A percentile compares a stretch with the other conserved stretches of the same genome.
phyloP scores from a whole-genome alignment of 2,113 vertebrate genomes.

The Ahaetulla prasina region DNA sequence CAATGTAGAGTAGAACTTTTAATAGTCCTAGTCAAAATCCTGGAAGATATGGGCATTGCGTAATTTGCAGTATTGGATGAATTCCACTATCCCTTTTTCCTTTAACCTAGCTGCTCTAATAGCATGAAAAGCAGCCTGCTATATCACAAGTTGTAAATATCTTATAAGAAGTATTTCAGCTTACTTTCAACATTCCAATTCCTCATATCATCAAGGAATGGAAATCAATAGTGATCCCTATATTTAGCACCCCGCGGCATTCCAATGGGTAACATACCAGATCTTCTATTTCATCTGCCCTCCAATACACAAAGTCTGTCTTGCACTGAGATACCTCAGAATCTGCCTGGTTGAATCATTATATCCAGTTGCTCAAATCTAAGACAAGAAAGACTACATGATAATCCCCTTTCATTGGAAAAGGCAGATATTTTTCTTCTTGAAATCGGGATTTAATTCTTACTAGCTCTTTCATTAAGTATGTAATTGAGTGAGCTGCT shows the following conservation, averaged over 20 bases:
- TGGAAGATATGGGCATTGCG: not conserved
- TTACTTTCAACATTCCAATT: not conserved
- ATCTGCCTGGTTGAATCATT: not conserved
- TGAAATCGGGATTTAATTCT: not conserved
- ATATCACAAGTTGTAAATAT: not conserved
- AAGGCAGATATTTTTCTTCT: not conserved
- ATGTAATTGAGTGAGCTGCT: not conserved
- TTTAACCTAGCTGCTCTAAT: not conserved
- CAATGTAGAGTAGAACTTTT: not conserved
- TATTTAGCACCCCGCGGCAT: not conserved
- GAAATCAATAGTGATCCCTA: not conserved
- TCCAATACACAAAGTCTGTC: not conserved
- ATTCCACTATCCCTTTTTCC: not conserved
- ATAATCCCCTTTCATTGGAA: not conserved
- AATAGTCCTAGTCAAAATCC: not conserved
- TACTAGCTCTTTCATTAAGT: not conserved
- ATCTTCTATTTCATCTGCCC: not conserved
- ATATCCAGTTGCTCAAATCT: not conserved
- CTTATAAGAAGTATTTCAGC: not conserved
- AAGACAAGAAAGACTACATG: not conserved
- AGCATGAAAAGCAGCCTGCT: not conserved
- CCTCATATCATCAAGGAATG: not conserved
- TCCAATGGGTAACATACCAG: not conserved
- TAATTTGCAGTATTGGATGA: not conserved
- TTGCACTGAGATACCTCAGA: not conserved